Conservation (phyloP, 2,888 invertebrate species). For the Drymonia ruficornis region DNA sequence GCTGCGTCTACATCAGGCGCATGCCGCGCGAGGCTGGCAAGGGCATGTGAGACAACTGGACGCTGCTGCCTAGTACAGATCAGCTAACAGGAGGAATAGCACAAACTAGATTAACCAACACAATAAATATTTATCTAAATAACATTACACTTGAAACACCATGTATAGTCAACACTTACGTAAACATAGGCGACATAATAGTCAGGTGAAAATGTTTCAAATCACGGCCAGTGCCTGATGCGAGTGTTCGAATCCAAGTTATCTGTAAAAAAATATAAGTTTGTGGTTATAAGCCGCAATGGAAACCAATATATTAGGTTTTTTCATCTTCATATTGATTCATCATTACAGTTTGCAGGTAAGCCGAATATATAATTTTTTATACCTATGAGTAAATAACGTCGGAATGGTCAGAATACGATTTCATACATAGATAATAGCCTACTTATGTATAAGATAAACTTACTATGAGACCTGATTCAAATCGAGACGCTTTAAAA, state of each 20-base stretch:
- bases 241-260: constrained; percentile 12
- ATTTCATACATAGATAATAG: too few species aligned
- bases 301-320: neutral
- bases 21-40: too few species aligned
- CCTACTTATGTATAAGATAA: too few species aligned
- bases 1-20: too few species aligned
- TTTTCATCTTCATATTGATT: constrained; percentile 7
- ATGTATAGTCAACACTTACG: constrained; percentile 15
- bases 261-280: neutral
- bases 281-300: neutral
- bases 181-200: constrained; percentile 20
- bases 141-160: constrained; percentile 21
- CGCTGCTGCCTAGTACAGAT: too few species aligned
- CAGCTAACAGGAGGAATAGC: too few species aligned
- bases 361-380: neutral
- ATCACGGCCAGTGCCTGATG: constrained; percentile 18
- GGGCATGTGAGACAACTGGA: too few species aligned
- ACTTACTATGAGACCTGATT: too few species aligned
- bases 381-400: too few species aligned
- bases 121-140: too few species aligned
- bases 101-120: too few species aligned
- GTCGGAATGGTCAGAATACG: too few species aligned
- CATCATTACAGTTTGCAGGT: constrained; percentile 20
- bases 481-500: neutral
- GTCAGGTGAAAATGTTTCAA: constrained; percentile 28